Conservation (phyloP, 2,888 invertebrate species). For the Sarcophaga rosellei region DNA sequence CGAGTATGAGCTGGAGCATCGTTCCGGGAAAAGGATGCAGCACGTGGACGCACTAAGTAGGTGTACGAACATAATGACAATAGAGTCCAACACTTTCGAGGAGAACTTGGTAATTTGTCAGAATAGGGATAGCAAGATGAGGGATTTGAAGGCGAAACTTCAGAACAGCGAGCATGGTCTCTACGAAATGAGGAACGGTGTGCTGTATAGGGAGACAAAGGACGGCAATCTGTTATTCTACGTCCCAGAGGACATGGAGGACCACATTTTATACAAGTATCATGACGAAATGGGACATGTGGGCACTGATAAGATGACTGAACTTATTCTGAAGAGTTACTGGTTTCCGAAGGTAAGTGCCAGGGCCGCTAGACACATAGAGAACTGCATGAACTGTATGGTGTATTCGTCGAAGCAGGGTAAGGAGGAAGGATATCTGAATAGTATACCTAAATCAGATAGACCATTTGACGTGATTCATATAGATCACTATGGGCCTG, state of each 20-base stretch:
- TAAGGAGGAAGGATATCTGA: slow-evolving; percentile 43
- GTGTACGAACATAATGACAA: slow-evolving; percentile 13
- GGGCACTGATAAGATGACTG: slow-evolving; percentile 47
- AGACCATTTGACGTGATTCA: slow-evolving; percentile 51
- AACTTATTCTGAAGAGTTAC: slow-evolving; percentile 49
- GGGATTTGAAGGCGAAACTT: slow-evolving; percentile 14
- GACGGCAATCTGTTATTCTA: slow-evolving; percentile 46
- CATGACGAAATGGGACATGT: slow-evolving; percentile 62
- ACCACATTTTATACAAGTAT: slow-evolving; percentile 59
- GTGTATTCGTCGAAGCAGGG: slow-evolving; percentile 46
- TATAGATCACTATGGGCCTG: slow-evolving; percentile 2
- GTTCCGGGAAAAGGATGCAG: slow-evolving; percentile 21
- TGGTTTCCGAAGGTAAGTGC: slow-evolving; percentile 41
- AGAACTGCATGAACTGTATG: slow-evolving; percentile 58
- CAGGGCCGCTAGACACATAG: slow-evolving; percentile 35
- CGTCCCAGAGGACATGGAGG: slow-evolving; percentile 48
- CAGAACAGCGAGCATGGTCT: slow-evolving; percentile 21
- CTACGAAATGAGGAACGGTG: slow-evolving; percentile 61
- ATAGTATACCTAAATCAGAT: slow-evolving; percentile 51
- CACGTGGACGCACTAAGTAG: slow-evolving; percentile 54
- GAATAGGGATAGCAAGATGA: slow-evolving; percentile 27
- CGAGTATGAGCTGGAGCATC: slow-evolving; percentile 35
- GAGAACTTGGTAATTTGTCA: slow-evolving; percentile 61
- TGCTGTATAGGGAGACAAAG: slow-evolving; percentile 50
- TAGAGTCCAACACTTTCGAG: slow-evolving; percentile 55